Percentiles rank a stretch among this genome's conserved stretches.
phyloP scores from a whole-genome alignment of 2,888 invertebrate genomes.

The Dichetophora obliterata region DNA sequence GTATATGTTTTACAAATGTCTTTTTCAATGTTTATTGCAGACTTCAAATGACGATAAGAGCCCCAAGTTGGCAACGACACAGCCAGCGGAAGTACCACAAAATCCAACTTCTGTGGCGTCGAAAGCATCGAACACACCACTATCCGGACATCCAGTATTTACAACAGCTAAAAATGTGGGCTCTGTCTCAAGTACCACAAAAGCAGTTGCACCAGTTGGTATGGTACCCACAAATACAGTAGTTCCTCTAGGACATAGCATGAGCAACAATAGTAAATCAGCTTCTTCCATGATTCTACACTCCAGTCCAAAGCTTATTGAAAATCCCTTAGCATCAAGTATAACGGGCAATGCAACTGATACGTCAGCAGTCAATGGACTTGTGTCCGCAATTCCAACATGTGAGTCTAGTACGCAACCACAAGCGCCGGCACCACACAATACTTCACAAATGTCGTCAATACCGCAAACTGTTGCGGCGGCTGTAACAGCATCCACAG shows the following conservation, averaged over 20 bases:
- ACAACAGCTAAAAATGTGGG: conserved; percentile 24
- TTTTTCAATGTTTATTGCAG: background rate
- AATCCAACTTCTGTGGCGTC: background rate
- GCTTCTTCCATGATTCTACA: conserved; percentile 13
- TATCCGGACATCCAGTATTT: conserved; percentile 32
- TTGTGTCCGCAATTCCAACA: conserved; percentile 6
- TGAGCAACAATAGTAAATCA: background rate
- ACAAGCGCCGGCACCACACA: conserved; percentile 39
- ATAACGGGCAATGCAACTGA: conserved; percentile 12
- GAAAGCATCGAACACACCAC: conserved; percentile 16
- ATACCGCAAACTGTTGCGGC: conserved; percentile 14
- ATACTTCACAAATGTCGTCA: conserved; percentile 33
- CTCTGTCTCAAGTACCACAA: conserved; percentile 13
- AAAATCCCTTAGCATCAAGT: background rate
- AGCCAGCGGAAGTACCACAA: conserved; percentile 8
- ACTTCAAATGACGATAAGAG: conserved; percentile 29
- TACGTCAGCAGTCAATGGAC: conserved; percentile 22
- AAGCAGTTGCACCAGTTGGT: conserved; percentile 1
- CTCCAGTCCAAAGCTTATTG: conserved; percentile 24
- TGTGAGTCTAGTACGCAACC: conserved; percentile 45
- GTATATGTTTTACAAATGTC: background rate
- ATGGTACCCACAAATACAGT: conserved; percentile 33
- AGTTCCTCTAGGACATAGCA: conserved; percentile 17
- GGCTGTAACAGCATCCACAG: conserved; percentile 44
- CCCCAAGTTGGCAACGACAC: conserved; percentile 30